Conservation (phyloP, 2,113 vertebrate species). For the Limnothrissa miodon region DNA sequence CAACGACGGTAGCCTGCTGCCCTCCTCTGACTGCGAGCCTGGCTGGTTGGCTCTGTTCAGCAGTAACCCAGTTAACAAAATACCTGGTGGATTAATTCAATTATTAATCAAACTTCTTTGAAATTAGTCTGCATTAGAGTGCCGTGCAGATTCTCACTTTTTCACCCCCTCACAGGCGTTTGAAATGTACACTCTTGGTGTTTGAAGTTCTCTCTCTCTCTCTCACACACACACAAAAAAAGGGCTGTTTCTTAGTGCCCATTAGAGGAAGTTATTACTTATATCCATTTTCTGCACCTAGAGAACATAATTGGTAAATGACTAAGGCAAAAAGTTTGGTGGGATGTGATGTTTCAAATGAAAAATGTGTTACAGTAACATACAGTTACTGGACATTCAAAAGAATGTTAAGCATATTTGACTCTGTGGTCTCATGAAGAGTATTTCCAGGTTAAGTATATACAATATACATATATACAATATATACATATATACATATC, state of each 20-base stretch:
- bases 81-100: slow-evolving; percentile 11
- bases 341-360: not conserved
- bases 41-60: not conserved
- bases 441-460: too few species aligned
- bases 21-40: not conserved
- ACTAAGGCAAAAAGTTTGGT: not conserved
- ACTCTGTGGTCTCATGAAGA: too few species aligned
- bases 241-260: not conserved
- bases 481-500: too few species aligned
- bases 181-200: not conserved
- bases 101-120: slow-evolving; percentile 8
- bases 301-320: not conserved
- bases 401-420: too few species aligned
- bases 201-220: not conserved
- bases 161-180: not conserved
- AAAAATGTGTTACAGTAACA: not conserved
- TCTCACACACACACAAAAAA: not conserved
- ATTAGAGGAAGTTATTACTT: not conserved
- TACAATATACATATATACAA: too few species aligned
- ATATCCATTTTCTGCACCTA: not conserved
- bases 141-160: slow-evolving; percentile 39
- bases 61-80: not conserved
- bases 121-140: slow-evolving; percentile 41
- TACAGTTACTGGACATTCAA: not conserved
- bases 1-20: not conserved